A percentile compares a stretch with the other conserved stretches of the same genome.
phyloP scores from a whole-genome alignment of 2,888 invertebrate species.

The Nomada ferruginata region DNA sequence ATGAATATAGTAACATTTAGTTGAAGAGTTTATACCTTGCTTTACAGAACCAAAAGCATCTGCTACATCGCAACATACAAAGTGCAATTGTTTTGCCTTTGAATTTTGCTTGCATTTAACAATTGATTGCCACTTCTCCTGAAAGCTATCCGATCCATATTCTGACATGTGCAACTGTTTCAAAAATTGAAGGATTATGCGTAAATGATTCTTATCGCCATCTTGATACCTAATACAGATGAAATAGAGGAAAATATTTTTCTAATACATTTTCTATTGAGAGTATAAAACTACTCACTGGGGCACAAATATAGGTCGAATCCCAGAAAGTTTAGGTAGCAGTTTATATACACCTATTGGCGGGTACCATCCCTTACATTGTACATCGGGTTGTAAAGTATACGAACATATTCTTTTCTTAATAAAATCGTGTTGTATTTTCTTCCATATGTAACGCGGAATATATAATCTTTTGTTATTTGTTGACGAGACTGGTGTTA shows the following conservation, averaged over 20 bases:
- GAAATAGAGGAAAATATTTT: neutral
- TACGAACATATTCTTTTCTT: conserved; percentile 10
- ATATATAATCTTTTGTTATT: conserved; percentile 29
- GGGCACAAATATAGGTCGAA: conserved; percentile 35
- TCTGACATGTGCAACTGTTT: conserved; percentile 33
- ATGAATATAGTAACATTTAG: neutral
- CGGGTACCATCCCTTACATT: neutral
- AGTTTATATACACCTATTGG: conserved; percentile 32
- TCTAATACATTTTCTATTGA: neutral
- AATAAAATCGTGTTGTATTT: conserved; percentile 12
- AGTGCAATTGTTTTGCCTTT: neutral
- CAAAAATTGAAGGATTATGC: conserved; percentile 22
- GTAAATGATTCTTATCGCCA: neutral
- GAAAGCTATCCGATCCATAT: conserved; percentile 28
- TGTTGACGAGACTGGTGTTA: neutral
- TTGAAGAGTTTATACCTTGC: conserved; percentile 31
- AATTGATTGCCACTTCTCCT: conserved; percentile 31
- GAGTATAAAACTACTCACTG: neutral
- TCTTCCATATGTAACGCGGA: conserved; percentile 14
- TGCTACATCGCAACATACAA: conserved; percentile 43
- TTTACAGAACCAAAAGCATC: conserved; percentile 55
- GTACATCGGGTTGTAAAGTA: conserved; percentile 25
- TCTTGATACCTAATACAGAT: neutral
- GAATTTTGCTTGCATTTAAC: neutral
- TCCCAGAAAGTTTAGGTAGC: neutral